Conservation (phyloP, 2,113 vertebrate species). For the Tetrao urogallus region DNA sequence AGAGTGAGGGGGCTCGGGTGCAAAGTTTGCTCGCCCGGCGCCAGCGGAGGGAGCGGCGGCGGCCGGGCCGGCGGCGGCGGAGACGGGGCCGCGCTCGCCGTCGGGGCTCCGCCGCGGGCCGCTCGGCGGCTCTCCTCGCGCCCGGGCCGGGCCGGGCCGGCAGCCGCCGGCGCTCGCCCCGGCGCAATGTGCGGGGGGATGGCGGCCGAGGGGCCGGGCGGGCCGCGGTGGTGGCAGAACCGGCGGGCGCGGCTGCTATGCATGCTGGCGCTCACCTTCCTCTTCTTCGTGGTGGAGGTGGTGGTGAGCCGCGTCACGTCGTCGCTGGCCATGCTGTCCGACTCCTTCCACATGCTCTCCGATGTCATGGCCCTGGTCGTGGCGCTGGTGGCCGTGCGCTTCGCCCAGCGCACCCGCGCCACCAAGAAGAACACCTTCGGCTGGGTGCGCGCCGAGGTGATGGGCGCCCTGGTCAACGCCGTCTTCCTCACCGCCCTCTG, state of each 20-base stretch:
- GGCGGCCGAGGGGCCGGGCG: slow-evolving; percentile 75
- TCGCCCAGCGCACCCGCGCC: slow-evolving; percentile 91
- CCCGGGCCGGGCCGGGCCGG: too few species aligned
- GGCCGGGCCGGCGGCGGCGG: background rate
- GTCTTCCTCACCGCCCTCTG: slow-evolving; percentile 97
- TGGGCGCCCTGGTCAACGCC: slow-evolving; percentile 97
- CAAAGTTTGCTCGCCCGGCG: slow-evolving; percentile 97
- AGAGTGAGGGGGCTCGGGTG: slow-evolving; percentile 91
- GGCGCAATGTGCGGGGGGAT: slow-evolving; percentile 22
- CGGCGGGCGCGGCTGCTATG: slow-evolving; percentile 89
- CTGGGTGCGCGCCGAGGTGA: slow-evolving; percentile 98
- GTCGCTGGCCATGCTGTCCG: slow-evolving; percentile 96
- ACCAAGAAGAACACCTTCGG: slow-evolving; percentile 98
- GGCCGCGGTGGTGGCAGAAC: slow-evolving; percentile 76
- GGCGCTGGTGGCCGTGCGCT: slow-evolving; percentile 94
- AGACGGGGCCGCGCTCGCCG: background rate
- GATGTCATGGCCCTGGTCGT: slow-evolving; percentile 96
- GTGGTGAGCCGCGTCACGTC: slow-evolving; percentile 92
- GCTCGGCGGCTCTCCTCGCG: too few species aligned
- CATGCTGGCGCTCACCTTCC: slow-evolving; percentile 93
- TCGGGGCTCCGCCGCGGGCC: background rate
- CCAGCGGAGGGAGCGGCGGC: slow-evolving; percentile 73
- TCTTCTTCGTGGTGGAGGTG: slow-evolving; percentile 95
- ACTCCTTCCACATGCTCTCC: slow-evolving; percentile 98
- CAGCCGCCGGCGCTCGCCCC: background rate